These are phyloP conservation scores for Maniola jurtina DNA, from an alignment of 1,140 invertebrate genomes.

Conservation along the genomic window DNA sequence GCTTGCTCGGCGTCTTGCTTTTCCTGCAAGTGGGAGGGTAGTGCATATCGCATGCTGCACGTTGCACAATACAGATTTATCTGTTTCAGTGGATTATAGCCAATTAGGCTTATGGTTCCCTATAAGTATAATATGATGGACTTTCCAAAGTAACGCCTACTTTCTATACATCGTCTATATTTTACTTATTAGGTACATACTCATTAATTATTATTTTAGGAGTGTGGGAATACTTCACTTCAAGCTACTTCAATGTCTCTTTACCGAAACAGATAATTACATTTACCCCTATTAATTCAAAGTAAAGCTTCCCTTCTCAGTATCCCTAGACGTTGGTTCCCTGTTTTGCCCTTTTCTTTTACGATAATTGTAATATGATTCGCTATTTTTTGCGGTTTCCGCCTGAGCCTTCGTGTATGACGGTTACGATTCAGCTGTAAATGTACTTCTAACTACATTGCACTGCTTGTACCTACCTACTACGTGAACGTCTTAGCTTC, in stretches of 20 bases:
- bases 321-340: conserved; percentile 34
- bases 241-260: background rate
- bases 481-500: conserved; percentile 13
- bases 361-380: conserved; percentile 49
- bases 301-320: conserved; percentile 35
- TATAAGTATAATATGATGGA: too few species aligned
- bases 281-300: conserved; percentile 33
- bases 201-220: background rate
- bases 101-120: too few species aligned
- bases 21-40: too few species aligned
- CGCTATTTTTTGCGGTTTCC: conserved; percentile 76
- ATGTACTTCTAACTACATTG: too few species aligned
- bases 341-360: conserved; percentile 48
- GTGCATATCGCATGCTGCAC: too few species aligned
- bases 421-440: conserved; percentile 64
- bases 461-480: too few species aligned
- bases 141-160: too few species aligned
- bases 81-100: too few species aligned
- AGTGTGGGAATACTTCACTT: background rate
- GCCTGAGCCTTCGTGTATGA: conserved; percentile 63
- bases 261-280: conserved; percentile 25
- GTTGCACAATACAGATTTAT: too few species aligned
- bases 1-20: too few species aligned
- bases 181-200: background rate
- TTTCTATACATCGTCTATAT: background rate